Conservation (phyloP, 92 coral and sea anemone genomes). For the Siderastrea siderea region DNA sequence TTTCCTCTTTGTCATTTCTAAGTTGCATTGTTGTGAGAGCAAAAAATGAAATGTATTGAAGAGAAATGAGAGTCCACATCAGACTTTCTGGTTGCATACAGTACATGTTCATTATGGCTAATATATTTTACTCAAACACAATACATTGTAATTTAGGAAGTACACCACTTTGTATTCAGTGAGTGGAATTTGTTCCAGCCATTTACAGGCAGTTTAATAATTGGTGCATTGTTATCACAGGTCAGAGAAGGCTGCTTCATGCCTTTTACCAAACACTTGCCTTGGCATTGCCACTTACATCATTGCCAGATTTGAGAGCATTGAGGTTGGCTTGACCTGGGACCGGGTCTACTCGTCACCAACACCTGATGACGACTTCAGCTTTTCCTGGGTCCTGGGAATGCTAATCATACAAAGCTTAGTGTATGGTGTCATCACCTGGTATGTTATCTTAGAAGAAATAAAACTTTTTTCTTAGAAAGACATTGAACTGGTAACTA, state of each 20-base stretch:
- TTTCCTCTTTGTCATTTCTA: too few species aligned
- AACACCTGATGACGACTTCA: constrained; percentile 93
- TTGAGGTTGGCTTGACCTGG: constrained; percentile 88
- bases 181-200: too few species aligned
- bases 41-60: too few species aligned
- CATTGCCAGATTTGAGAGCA: constrained; percentile 81
- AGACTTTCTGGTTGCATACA: too few species aligned
- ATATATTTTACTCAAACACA: too few species aligned
- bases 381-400: constrained; percentile 82
- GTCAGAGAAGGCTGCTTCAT: constrained; percentile 82
- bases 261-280: constrained; percentile 92
- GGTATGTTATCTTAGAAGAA: constrained; percentile 65
- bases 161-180: not conserved
- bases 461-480: too few species aligned
- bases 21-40: too few species aligned
- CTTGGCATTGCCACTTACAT: constrained; percentile 90
- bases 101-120: too few species aligned
- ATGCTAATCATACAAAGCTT: constrained; percentile 83
- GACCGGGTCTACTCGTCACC: constrained; percentile 76
- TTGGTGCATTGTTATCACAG: constrained; percentile 44
- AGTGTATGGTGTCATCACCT: constrained; percentile 75
- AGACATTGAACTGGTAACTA: too few species aligned
- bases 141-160: too few species aligned
- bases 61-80: too few species aligned
- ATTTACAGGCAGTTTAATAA: not conserved